Percentiles rank a stretch among this genome's conserved stretches.
Conservation (phyloP, 2,888 invertebrate genomes). For the Cheilosia scutellata region DNA sequence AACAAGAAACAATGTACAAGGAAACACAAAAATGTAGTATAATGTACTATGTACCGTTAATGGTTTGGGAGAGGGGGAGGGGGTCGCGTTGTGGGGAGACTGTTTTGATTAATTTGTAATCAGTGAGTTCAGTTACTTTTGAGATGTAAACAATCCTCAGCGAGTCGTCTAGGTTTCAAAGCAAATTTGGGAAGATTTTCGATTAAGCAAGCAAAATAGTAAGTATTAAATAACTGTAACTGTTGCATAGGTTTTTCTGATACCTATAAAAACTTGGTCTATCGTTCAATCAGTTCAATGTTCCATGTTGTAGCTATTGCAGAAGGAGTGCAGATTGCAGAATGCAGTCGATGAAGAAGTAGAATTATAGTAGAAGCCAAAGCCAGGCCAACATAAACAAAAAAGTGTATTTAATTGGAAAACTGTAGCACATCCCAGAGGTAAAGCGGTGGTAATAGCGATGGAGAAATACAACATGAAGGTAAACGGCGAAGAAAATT, state of each 20-base stretch:
- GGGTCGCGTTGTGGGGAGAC: background rate
- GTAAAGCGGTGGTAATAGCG: background rate
- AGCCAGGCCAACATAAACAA: background rate
- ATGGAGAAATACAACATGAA: conserved; percentile 19
- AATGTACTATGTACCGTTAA: conserved; percentile 3
- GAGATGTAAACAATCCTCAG: background rate
- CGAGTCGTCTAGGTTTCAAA: background rate
- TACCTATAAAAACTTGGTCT: too few relatives aligned
- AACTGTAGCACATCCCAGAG: conserved; percentile 44
- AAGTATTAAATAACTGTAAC: background rate
- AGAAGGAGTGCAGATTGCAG: background rate
- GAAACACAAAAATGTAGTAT: background rate
- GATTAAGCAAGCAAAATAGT: too few relatives aligned
- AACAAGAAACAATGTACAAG: background rate
- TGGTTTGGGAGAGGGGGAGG: too few relatives aligned
- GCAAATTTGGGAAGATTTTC: conserved; percentile 4
- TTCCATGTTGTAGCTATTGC: conserved; percentile 28
- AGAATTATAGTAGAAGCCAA: background rate
- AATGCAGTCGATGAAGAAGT: conserved; percentile 3
- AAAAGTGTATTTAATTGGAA: conserved; percentile 41
- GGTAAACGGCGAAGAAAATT: conserved; percentile 30
- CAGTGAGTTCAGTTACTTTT: conserved; percentile 13
- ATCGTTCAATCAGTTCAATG: conserved; percentile 66
- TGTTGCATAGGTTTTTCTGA: too few relatives aligned
- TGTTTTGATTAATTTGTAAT: background rate